Conservation (phyloP, 2,797 vertebrate species). For the Etheostoma nigrum region DNA sequence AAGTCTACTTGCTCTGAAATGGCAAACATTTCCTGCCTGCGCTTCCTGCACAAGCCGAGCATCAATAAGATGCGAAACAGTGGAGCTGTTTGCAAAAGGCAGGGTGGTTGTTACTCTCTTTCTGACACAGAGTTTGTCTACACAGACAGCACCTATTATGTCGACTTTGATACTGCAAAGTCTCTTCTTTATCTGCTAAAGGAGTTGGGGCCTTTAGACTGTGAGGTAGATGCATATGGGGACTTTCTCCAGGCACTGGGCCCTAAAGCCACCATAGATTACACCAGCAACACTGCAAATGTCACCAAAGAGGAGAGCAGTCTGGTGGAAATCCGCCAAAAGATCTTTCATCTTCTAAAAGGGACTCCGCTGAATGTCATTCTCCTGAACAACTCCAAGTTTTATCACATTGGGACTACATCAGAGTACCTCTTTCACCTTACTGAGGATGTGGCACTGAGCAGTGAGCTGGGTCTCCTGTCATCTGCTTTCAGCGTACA, state of each 20-base stretch:
- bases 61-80: slow-evolving; percentile 83
- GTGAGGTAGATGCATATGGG: slow-evolving; percentile 96
- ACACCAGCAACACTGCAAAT: slow-evolving; percentile 83
- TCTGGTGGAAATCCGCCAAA: slow-evolving; percentile 84
- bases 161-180: slow-evolving; percentile 83
- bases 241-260: slow-evolving; percentile 97
- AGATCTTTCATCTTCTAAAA: slow-evolving; percentile 87
- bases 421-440: slow-evolving; percentile 93
- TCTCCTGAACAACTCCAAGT: slow-evolving; percentile 92
- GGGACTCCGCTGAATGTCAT: slow-evolving; percentile 90
- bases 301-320: slow-evolving; percentile 78
- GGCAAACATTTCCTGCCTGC: slow-evolving; percentile 82
- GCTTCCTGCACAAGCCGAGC: slow-evolving; percentile 94
- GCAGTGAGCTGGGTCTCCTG: slow-evolving; percentile 86
- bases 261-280: slow-evolving; percentile 84
- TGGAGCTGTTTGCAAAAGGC: slow-evolving; percentile 82
- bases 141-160: slow-evolving; percentile 96
- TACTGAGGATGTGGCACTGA: slow-evolving; percentile 83
- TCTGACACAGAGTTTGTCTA: slow-evolving; percentile 86
- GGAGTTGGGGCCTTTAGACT: slow-evolving; percentile 83
- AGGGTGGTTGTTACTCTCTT: slow-evolving; percentile 1
- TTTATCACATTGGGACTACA: slow-evolving; percentile 94
- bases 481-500: slow-evolving; percentile 86
- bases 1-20: slow-evolving; percentile 70
- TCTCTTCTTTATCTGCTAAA: slow-evolving; percentile 85